Base-by-base conservation (phyloP, 2,113 vertebrate genomes). In the Oncorhynchus kisutch region DNA sequence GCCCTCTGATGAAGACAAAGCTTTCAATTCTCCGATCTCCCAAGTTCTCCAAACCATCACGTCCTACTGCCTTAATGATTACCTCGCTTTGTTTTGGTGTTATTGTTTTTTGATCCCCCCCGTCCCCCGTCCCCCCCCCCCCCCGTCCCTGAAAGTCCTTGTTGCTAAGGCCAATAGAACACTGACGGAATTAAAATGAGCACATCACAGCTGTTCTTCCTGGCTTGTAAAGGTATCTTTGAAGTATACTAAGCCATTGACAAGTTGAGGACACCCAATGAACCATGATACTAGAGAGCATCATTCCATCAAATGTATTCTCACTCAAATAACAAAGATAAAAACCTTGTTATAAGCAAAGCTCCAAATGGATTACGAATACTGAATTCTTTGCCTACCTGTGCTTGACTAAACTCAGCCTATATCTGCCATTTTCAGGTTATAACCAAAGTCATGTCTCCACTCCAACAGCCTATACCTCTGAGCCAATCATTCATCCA, bases 101-200 rank as follows among this genome's bases (percentile, higher is more conserved):
- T 27, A n/a, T 73, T 25, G 73, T 48, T 72, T 57, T 51, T 31
- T 39, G n/a, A 13, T 29, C 70, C 5, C 31, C 25, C 25, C 25
- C 25, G n/a, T n/a, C n/a, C n/a, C n/a, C n/a, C n/a, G n/a, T n/a
- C 25, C 25, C 25, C 27, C 27, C 2, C 29, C 29, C 39, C 48
- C 25, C 31, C 20, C 69, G 3, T 27, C 24, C 65, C 22, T 22
- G 49, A 49, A 67, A 64, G 57, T 71, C 34, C 12, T 49, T 72
- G 25, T 74, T 60, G 65, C 73, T 71, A 31, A 73, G 29, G 65
- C 70, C 57, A 69, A 59, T 4, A 16, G 66, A n/a, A 31, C 64
- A 45, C 45, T 75, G 67, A 62, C 48, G 72, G 71, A 81, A 81
- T 81, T 73, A 20, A 81, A 73, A 83, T 72, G 34, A 72, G 14